Conservation (phyloP, 2,113 vertebrate genomes). For the Neotoma lepida region DNA sequence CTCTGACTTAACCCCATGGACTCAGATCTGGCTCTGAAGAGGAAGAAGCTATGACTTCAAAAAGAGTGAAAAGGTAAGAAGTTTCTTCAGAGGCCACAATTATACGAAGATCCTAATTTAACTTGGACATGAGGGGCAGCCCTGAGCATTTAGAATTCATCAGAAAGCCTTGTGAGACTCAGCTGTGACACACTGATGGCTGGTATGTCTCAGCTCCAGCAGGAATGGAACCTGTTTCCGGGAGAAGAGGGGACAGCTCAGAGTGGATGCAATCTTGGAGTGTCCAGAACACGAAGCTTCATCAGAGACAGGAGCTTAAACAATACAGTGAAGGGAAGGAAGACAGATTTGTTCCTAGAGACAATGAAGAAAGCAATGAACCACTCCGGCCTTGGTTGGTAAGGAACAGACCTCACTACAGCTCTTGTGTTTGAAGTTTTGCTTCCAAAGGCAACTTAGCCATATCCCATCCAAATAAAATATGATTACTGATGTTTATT, state of each 20-base stretch:
- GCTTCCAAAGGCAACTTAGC: not conserved
- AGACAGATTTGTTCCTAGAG: not conserved
- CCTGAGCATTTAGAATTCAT: not conserved
- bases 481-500: not conserved
- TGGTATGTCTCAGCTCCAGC: not conserved
- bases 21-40: not conserved
- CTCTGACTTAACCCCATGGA: not conserved
- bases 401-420: not conserved
- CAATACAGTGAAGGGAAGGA: not conserved
- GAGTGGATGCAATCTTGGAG: too few relatives aligned
- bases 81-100: conserved; percentile 30
- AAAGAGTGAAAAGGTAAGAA: not conserved
- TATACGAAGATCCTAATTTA: not conserved
- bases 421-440: not conserved
- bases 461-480: not conserved
- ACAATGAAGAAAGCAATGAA: not conserved
- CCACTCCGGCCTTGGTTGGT: not conserved
- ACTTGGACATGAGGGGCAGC: not conserved
- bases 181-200: not conserved
- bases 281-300: not conserved
- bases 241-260: not conserved
- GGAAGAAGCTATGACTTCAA: conserved; percentile 16
- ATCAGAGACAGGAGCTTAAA: too few relatives aligned
- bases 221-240: not conserved
- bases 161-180: not conserved